Percentiles rank a stretch among this genome's conserved stretches.
Evolutionary conservation across 2,888 invertebrate genomes (phyloP).

Genomic region (Timema cristinae): DNA sequence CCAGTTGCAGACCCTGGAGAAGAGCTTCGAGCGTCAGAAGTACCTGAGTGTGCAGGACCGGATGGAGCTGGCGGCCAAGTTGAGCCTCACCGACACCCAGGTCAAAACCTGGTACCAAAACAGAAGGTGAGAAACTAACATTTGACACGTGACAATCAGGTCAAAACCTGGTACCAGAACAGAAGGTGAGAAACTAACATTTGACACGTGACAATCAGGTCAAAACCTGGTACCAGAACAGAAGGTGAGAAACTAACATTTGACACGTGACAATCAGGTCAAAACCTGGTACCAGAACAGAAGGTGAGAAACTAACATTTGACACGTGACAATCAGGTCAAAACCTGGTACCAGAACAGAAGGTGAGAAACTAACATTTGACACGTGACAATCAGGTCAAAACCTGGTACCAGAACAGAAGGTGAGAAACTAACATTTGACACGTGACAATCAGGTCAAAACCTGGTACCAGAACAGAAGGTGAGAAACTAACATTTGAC

Average conservation of each 20-base stretch:
- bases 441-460: no score
- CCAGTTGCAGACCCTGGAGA: constrained; percentile 93
- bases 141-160: constrained; percentile 79
- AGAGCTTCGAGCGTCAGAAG: constrained; percentile 95
- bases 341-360: no score
- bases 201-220: constrained; percentile 82
- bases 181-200: constrained; percentile 66
- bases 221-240: constrained; percentile 99
- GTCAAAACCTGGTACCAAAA: constrained; percentile 99
- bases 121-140: constrained; percentile 67
- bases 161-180: constrained; percentile 99
- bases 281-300: constrained; percentile 99
- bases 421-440: no score
- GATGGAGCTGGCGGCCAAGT: constrained; percentile 95
- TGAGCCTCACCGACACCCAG: constrained; percentile 96
- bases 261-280: constrained; percentile 83
- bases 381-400: no score
- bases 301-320: constrained; percentile 60
- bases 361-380: no score
- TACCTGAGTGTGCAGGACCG: constrained; percentile 96
- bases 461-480: no score
- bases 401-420: no score
- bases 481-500: no score
- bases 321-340: no score
- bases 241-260: constrained; percentile 64